Conservation (phyloP, 2,888 invertebrate genomes). For the Boloria selene region DNA sequence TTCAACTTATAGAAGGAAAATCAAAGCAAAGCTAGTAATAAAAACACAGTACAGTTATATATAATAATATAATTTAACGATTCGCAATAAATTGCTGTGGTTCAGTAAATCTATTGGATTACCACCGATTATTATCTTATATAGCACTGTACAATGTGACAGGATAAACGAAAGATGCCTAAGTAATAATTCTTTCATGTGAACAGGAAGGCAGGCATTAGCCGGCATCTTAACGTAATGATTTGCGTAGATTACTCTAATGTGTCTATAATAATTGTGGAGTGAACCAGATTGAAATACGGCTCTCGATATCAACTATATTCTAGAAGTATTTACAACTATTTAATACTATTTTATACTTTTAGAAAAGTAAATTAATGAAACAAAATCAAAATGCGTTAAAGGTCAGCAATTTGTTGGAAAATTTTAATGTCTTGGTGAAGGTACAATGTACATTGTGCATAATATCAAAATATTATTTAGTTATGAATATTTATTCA, state of each 20-base stretch:
- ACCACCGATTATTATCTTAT: constrained; percentile 29
- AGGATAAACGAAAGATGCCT: constrained; percentile 33
- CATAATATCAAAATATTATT: no score
- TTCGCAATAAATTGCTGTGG: constrained; percentile 26
- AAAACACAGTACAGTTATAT: constrained; percentile 9
- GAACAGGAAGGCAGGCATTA: constrained; percentile 36
- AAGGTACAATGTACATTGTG: no score
- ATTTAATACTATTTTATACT: neutral
- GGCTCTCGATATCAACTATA: neutral
- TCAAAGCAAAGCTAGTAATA: neutral
- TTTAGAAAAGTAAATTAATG: no score
- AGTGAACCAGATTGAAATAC: constrained; percentile 12
- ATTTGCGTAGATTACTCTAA: constrained; percentile 31
- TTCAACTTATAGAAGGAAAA: neutral
- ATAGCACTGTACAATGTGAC: constrained; percentile 33
- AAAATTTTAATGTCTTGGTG: no score
- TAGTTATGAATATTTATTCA: no score
- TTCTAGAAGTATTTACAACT: neutral
- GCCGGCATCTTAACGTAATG: constrained; percentile 24
- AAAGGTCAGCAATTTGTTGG: neutral
- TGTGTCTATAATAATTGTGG: constrained; percentile 29
- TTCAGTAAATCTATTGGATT: constrained; percentile 30
- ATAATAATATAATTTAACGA: constrained; percentile 19
- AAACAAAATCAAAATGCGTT: no score
- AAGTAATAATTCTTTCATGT: constrained; percentile 35